phyloP scores from a whole-genome alignment of 1,140 invertebrate genomes.

The Popillia japonica region DNA sequence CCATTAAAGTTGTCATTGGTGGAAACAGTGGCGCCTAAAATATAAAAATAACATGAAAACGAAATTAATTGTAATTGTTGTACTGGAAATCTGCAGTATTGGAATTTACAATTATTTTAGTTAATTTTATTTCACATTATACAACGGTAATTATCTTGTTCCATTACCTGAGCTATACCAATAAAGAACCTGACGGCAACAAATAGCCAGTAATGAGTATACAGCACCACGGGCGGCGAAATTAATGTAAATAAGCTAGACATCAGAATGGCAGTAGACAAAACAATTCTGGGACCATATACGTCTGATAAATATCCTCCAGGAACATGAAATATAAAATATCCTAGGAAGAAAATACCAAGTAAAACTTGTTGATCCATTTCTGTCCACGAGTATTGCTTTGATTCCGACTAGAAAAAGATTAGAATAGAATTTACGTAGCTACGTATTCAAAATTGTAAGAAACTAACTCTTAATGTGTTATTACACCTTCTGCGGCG shows the following conservation, averaged over 20 bases:
- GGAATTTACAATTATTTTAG: no score
- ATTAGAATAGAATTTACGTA: neutral
- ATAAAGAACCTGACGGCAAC: constrained; percentile 22
- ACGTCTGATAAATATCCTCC: constrained; percentile 36
- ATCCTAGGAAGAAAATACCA: constrained; percentile 36
- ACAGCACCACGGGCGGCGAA: neutral
- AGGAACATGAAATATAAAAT: constrained; percentile 33
- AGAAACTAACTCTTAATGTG: no score
- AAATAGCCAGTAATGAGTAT: neutral
- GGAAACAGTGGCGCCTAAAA: constrained; percentile 9
- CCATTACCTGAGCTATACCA: constrained; percentile 32
- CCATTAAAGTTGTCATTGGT: constrained; percentile 30
- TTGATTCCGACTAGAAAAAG: neutral
- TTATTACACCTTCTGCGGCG: no score
- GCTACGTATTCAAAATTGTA: no score
- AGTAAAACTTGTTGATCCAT: constrained; percentile 21
- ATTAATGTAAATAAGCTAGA: constrained; percentile 24
- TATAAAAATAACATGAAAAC: neutral
- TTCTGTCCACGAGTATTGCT: constrained; percentile 31
- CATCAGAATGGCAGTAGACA: neutral
- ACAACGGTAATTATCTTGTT: neutral
- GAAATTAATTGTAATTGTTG: neutral
- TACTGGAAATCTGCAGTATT: no score
- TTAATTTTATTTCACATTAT: no score
- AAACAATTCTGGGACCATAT: neutral